Conservation (phyloP, 2,113 vertebrate genomes). For the Pipa parva region DNA sequence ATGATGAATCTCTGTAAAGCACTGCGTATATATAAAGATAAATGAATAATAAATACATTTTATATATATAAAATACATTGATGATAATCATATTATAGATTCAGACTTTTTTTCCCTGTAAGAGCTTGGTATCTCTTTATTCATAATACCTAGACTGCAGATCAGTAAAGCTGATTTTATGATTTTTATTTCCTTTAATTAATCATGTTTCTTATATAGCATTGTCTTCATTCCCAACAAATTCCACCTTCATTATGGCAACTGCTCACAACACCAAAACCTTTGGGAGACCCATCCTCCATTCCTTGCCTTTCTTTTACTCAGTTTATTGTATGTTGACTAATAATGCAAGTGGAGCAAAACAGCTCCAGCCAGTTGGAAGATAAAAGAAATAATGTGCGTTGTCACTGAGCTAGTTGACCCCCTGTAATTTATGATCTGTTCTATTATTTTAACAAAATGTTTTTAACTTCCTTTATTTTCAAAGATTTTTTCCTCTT, state of each 20-base stretch:
- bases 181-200: background rate
- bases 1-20: too few species aligned
- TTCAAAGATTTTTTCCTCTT: background rate
- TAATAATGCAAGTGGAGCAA: slow-evolving; percentile 3
- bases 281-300: background rate
- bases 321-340: slow-evolving; percentile 9
- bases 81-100: too few species aligned
- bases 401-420: background rate
- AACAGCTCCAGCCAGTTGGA: background rate
- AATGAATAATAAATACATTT: too few species aligned
- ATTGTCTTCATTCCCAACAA: background rate
- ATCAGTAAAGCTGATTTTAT: too few species aligned
- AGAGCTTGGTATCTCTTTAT: too few species aligned
- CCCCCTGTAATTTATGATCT: slow-evolving; percentile 7
- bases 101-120: too few species aligned
- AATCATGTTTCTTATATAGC: background rate
- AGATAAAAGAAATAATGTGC: background rate
- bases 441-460: background rate
- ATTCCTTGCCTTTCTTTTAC: background rate
- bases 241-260: background rate
- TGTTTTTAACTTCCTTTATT: background rate
- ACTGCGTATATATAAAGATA: too few species aligned
- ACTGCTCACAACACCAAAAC: background rate
- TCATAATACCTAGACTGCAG: too few species aligned
- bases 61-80: too few species aligned